Percentiles rank a stretch among this genome's conserved stretches.
phyloP scores from a whole-genome alignment of 2,797 vertebrate species.

The Petrocephalus schoutedeni region DNA sequence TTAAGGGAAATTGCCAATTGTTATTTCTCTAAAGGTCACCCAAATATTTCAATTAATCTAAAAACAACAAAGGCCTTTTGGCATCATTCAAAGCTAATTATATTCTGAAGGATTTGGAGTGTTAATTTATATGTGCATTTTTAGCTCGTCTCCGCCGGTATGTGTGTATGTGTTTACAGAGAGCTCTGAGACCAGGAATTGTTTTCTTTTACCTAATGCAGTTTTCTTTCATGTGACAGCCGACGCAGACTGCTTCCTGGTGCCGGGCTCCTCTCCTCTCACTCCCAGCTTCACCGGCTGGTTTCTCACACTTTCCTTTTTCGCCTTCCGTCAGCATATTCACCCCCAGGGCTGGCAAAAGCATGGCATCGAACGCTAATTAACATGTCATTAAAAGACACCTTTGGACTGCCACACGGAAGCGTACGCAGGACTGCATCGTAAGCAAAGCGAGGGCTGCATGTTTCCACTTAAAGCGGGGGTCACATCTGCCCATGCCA shows the following conservation, averaged over 20 bases:
- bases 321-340: neutral
- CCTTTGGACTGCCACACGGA: neutral
- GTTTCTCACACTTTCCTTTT: neutral
- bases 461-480: too few species aligned
- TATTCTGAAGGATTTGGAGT: conserved; percentile 20
- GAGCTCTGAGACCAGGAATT: conserved; percentile 16
- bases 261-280: neutral
- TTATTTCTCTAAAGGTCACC: conserved; percentile 12
- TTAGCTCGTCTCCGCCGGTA: neutral
- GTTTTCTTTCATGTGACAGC: conserved; percentile 17
- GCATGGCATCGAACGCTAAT: neutral
- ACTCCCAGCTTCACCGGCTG: neutral
- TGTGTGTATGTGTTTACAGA: neutral
- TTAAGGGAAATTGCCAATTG: conserved; percentile 13
- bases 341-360: neutral
- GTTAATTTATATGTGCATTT: conserved; percentile 17
- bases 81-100: conserved; percentile 3
- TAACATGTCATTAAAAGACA: neutral
- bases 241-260: neutral
- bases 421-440: neutral
- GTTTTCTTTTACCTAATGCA: conserved; percentile 18
- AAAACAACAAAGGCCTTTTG: conserved; percentile 5
- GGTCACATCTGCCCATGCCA: neutral
- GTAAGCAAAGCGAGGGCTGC: neutral
- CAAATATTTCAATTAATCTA: conserved; percentile 6